Conservation (phyloP, 2,888 invertebrate genomes). For the Trileptium ribeirensis region DNA sequence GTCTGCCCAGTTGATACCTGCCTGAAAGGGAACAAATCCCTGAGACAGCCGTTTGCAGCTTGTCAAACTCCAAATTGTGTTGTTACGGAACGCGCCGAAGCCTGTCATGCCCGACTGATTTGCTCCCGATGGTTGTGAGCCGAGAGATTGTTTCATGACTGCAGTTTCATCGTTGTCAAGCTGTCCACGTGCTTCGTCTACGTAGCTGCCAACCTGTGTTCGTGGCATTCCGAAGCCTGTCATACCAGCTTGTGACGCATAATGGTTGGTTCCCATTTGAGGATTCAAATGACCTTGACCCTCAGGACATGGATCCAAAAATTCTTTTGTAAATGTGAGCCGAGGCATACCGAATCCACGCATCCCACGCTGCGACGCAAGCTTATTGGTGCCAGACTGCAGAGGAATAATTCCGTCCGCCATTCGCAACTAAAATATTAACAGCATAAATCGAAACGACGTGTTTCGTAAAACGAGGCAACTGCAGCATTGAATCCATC, state of each 20-base stretch:
- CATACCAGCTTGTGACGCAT: slow-evolving; percentile 45
- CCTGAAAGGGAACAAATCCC: slow-evolving; percentile 56
- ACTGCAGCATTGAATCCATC: no score
- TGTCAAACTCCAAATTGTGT: slow-evolving; percentile 39
- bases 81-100: slow-evolving; percentile 51
- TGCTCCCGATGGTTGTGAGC: slow-evolving; percentile 40
- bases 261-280: slow-evolving; percentile 49
- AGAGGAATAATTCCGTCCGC: slow-evolving; percentile 54
- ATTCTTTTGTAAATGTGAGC: slow-evolving; percentile 50
- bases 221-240: slow-evolving; percentile 46
- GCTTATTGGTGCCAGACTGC: slow-evolving; percentile 58
- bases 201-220: slow-evolving; percentile 47
- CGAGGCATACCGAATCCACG: slow-evolving; percentile 58
- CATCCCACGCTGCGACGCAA: slow-evolving; percentile 57
- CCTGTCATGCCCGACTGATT: slow-evolving; percentile 49
- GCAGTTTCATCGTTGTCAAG: slow-evolving; percentile 50
- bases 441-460: no score
- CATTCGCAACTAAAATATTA: not conserved
- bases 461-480: no score
- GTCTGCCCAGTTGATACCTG: slow-evolving; percentile 58
- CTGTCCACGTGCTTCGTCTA: slow-evolving; percentile 40
- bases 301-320: slow-evolving; percentile 45
- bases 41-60: slow-evolving; percentile 48
- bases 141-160: slow-evolving; percentile 46
- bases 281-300: slow-evolving; percentile 51